Conservation (phyloP, 2,888 invertebrate genomes). For the Beris morrisii region DNA sequence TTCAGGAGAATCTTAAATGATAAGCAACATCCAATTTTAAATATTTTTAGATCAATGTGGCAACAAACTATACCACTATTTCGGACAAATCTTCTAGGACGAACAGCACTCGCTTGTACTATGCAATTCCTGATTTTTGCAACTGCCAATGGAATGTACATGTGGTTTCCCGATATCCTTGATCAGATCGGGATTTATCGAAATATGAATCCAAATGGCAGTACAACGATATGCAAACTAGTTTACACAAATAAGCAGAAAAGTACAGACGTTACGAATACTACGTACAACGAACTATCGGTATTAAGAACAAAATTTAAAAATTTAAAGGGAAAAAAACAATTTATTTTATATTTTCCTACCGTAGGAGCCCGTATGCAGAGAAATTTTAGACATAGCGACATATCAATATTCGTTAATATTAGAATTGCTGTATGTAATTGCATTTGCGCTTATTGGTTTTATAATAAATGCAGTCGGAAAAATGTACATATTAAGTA, state of each 20-base stretch:
- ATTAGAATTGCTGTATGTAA: conserved; percentile 46
- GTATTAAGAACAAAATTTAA: neutral
- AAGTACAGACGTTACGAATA: neutral
- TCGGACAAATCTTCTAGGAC: conserved; percentile 45
- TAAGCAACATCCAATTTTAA: conserved; percentile 16
- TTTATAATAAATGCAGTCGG: conserved; percentile 46
- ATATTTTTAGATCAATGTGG: conserved; percentile 48
- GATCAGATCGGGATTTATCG: conserved; percentile 48
- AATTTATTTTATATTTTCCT: neutral
- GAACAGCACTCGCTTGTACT: conserved; percentile 47
- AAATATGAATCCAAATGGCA: conserved; percentile 44
- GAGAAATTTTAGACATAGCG: conserved; percentile 46
- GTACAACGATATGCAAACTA: conserved; percentile 48
- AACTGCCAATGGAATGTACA: conserved; percentile 51
- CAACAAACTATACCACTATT: conserved; percentile 51
- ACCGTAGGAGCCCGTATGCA: conserved; percentile 41
- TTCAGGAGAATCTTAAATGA: neutral
- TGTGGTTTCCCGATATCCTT: conserved; percentile 53
- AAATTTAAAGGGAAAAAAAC: neutral
- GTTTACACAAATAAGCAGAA: conserved; percentile 43
- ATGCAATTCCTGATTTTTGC: conserved; percentile 51
- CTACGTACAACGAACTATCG: neutral
- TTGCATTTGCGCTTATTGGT: conserved; percentile 48
- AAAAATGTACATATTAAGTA: conserved; percentile 47
- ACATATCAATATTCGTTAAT: conserved; percentile 47